Conservation (phyloP, 2,888 invertebrate genomes). For the Dimorphilus gyrociliatus region DNA sequence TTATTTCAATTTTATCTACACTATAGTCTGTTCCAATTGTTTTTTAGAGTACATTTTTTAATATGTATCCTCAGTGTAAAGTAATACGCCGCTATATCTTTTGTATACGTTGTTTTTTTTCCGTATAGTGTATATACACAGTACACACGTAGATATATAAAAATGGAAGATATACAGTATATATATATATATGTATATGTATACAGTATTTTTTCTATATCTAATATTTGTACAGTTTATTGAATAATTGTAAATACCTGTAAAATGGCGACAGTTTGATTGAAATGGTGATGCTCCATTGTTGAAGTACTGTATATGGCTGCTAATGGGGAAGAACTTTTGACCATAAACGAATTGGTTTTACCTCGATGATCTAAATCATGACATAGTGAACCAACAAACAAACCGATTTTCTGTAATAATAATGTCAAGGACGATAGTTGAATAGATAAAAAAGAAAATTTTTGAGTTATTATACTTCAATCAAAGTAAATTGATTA, state of each 20-base stretch:
- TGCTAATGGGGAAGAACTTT: constrained; percentile 62
- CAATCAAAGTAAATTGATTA: constrained; percentile 45
- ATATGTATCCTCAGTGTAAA: no score
- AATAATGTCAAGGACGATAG: no score
- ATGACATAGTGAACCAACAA: constrained; percentile 56
- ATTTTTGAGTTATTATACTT: constrained; percentile 40
- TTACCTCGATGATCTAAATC: constrained; percentile 71
- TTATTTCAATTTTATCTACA: no score
- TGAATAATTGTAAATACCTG: constrained; percentile 40
- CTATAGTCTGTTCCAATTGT: no score
- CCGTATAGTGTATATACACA: no score
- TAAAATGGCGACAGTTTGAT: constrained; percentile 68
- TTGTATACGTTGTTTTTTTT: no score
- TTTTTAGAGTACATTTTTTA: no score
- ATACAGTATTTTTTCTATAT: no score
- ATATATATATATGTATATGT: no score
- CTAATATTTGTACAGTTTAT: not conserved
- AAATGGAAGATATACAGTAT: no score
- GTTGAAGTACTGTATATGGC: constrained; percentile 69
- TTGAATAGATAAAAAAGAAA: not conserved
- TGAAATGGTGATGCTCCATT: constrained; percentile 73
- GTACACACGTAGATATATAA: no score
- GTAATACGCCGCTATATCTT: no score
- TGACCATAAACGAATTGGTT: constrained; percentile 69
- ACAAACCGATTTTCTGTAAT: constrained; percentile 6